Conservation (phyloP, 2,888 invertebrate species). For the Oligia strigilis region DNA sequence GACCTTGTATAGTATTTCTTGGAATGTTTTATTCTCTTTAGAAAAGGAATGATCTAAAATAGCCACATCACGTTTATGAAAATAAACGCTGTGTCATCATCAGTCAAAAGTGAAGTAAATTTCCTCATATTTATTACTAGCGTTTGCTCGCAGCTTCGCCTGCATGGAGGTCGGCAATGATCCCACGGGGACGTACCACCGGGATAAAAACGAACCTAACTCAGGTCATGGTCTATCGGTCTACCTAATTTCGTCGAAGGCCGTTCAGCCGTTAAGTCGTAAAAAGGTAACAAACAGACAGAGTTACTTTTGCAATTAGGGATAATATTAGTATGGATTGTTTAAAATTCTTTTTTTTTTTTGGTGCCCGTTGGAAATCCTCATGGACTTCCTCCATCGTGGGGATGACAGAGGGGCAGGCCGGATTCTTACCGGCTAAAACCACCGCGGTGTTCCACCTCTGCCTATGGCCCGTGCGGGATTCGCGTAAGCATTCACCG, state of each 20-base stretch:
- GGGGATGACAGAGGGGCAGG: too few relatives aligned
- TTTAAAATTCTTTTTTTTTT: neutral
- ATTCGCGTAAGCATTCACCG: too few relatives aligned
- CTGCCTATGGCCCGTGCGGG: too few relatives aligned
- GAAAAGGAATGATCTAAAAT: neutral
- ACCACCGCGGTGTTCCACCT: too few relatives aligned
- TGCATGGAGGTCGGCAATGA: neutral
- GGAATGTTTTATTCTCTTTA: neutral
- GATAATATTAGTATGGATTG: neutral
- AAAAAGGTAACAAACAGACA: neutral
- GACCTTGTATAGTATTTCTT: slow-evolving; percentile 2
- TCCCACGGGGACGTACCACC: neutral
- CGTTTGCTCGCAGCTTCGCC: neutral
- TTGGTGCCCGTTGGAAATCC: too few relatives aligned
- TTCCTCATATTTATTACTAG: neutral
- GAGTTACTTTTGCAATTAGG: neutral
- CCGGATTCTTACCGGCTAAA: too few relatives aligned
- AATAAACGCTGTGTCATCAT: slow-evolving; percentile 15
- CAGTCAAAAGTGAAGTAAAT: slow-evolving; percentile 6
- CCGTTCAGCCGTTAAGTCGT: neutral
- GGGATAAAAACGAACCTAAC: neutral
- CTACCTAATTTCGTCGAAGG: neutral
- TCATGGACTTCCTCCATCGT: too few relatives aligned
- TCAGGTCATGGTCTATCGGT: neutral
- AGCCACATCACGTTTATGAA: neutral